Base-by-base conservation (phyloP, 2,888 invertebrate genomes). In the Trachelus stipa region DNA sequence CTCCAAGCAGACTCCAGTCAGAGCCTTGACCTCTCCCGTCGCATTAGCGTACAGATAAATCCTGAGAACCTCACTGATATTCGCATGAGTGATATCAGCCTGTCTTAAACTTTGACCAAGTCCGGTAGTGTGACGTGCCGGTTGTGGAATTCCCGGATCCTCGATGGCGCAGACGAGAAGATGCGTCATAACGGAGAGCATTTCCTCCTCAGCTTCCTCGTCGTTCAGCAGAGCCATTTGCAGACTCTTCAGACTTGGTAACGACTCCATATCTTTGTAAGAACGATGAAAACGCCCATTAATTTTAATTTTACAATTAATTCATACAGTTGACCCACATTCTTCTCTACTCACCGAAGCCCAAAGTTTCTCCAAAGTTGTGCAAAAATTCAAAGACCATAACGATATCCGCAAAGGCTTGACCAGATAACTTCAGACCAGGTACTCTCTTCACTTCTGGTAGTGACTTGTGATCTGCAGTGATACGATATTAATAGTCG, bases 341-440 rank as follows among this genome's bases (percentile, higher is more conserved):
- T 71, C 31, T 12, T 1, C 1, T 74, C 74, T 12, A 90, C 95
- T 94, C 88, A 97, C 97, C 97, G 88, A 99, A 98, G 77, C 98
- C 98, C 1, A 99, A 93, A 0, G 98, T 97, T 91, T 97, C 97
- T 76, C 97, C 98, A 90, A 99, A 99, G 92, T 98, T 99, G 88
- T 98, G 97, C 83, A 99, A 93, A 91, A 99, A 99, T 92, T 99
- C 99, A 89, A 97, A 96, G n/a, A 98, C 96, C 96, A 99, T 98
- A 34, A 99, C 93, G 73, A 97, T 93, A 91, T 99, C 97, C 0
- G 97, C 96, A 93, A 98, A 97, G 0, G 98, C 98, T 89, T 96
- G 95, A 0, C 98, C 98, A 1, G 96, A 94, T 76, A 99, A 92
- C 88, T 95, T 95, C 77, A 97, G 92, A 1, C 97, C 97, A 0